Base-by-base conservation (phyloP, 2,113 vertebrate genomes). In the Rhynchomys soricoides region DNA sequence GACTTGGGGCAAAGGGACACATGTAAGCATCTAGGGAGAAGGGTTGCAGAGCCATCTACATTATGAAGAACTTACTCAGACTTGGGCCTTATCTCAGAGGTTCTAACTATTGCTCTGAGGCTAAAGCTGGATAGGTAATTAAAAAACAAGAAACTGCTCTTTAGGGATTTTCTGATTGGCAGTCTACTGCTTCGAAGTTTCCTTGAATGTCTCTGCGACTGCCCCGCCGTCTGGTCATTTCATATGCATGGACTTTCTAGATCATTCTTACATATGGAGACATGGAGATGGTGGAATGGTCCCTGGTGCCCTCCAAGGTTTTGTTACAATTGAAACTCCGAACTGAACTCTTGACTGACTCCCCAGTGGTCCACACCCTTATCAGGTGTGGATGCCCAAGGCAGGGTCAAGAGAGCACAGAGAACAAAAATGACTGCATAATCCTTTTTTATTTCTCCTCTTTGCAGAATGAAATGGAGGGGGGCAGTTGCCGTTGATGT, bases 231-330 rank as follows among this genome's bases (percentile, higher is more conserved):
- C 70, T 50, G n/a, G 6, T 2, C 7, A 12, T 24, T 15, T 40
- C 7, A 45, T 9, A n/a, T 0, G 16, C 52, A 2, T 3, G 12
- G 6, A 8, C 1, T 79, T 55, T 71, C 55, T 17, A 34, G n/a
- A 0, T 0, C 3, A 13, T 71, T 40, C 17, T 48, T 52, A 29
- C 26, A 74, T 19, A 16, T 19, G n/a, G 45, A 52, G 62, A 78
- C 12, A 3, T 29, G 26, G 45, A 45, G n/a, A 26, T 5, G 10
- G 75, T 71, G 73, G 43, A 75, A 22, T 4, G 37, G 22, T 89
- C 45, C 66, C 21, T 1, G 2, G 1, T 2, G 3, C 29, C 31
- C 29, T 40, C 43, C 21, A 10, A 12, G 7, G 11, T 45, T 93
- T 55, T 74, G 73, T 70, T 52, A 5, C 29, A 11, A 55, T 74